phyloP scores from a whole-genome alignment of 2,113 vertebrate species.

The Tauraco erythrolophus region DNA sequence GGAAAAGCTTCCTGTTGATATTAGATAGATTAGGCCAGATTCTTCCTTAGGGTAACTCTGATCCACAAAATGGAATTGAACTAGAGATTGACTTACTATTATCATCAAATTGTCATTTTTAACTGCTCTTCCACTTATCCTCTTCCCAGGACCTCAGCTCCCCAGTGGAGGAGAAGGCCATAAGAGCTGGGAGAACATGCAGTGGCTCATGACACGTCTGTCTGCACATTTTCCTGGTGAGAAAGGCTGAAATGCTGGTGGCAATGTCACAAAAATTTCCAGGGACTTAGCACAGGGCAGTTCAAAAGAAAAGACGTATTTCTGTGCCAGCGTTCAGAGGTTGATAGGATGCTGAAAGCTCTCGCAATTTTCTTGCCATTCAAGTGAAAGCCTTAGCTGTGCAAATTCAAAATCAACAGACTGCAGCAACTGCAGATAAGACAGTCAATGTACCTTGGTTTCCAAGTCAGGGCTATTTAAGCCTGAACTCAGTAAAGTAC shows the following conservation, averaged over 20 bases:
- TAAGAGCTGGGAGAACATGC: background rate
- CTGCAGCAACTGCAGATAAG: background rate
- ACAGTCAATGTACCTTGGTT: background rate
- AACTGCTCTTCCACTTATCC: background rate
- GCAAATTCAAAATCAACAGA: background rate
- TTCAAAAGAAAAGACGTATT: background rate
- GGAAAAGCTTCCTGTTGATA: background rate
- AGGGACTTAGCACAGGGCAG: background rate
- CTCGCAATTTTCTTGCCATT: background rate
- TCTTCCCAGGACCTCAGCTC: background rate
- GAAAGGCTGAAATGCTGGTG: background rate
- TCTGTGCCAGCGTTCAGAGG: background rate
- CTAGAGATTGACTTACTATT: background rate
- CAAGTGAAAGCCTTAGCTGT: background rate
- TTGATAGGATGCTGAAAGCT: background rate
- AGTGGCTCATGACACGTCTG: background rate
- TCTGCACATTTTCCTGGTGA: background rate
- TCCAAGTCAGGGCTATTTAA: background rate
- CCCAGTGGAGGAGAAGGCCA: background rate
- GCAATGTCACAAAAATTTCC: background rate
- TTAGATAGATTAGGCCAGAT: background rate
- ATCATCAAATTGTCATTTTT: background rate
- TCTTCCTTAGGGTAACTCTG: background rate
- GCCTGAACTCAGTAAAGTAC: background rate
- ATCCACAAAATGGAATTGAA: background rate